Evolutionary conservation across 23 tunicate species (phyloP).

Genomic region (Pegea sp.): DNA sequence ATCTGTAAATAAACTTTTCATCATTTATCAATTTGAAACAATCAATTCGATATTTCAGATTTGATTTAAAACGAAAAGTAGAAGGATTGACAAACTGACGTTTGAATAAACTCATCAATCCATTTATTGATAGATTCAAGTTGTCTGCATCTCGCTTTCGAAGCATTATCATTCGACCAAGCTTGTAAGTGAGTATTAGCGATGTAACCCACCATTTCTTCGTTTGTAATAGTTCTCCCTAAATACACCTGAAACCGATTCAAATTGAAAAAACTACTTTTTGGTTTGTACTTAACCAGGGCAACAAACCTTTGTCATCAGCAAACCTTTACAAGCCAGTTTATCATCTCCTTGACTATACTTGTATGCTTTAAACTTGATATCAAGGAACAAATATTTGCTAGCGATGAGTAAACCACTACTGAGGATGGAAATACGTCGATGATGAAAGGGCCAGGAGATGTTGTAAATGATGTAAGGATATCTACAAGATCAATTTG

Average conservation of each 20-base stretch:
- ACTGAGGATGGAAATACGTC: constrained; percentile 25
- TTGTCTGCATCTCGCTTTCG: constrained; percentile 53
- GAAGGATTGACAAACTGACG: too few species aligned
- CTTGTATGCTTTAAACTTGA: constrained; percentile 32
- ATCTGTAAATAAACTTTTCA: too few species aligned
- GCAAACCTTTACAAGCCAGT: constrained; percentile 78
- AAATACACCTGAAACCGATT: too few species aligned
- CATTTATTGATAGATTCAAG: constrained; percentile 23
- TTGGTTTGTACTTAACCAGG: too few species aligned
- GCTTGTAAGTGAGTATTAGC: constrained; percentile 83
- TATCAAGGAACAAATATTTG: constrained; percentile 35
- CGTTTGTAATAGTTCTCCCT: too few species aligned
- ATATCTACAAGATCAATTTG: too few species aligned
- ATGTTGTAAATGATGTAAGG: constrained; percentile 81
- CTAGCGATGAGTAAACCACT: constrained; percentile 78
- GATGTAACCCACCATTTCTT: constrained; percentile 24
- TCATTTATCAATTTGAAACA: too few species aligned
- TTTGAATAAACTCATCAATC: constrained; percentile 36
- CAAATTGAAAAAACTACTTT: too few species aligned
- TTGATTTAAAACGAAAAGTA: too few species aligned
- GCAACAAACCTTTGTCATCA: constrained; percentile 55
- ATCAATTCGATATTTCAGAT: too few species aligned
- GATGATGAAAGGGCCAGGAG: constrained; percentile 43
- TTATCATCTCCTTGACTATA: constrained; percentile 70
- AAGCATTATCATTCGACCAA: constrained; percentile 44